A percentile compares a stretch with the other conserved stretches of the same genome.
These are phyloP conservation scores for Pterois miles DNA, from an alignment of 2,797 vertebrate species.

Conservation along the genomic window DNA sequence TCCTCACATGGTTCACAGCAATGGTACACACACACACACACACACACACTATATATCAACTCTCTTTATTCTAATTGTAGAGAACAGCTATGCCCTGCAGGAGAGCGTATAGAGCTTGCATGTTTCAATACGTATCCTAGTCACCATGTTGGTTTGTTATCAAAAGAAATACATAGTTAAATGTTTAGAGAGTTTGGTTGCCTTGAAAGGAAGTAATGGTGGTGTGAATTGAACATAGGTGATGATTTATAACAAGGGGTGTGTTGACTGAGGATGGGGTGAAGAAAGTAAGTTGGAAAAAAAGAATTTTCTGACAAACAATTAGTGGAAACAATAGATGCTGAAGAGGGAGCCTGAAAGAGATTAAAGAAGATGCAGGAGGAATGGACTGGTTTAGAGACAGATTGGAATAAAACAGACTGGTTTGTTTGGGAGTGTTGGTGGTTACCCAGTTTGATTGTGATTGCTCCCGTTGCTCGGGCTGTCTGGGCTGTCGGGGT, in stretches of 20 bases:
- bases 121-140: neutral
- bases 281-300: neutral
- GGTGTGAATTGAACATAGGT: neutral
- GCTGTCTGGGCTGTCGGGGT: constrained; percentile 57
- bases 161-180: neutral
- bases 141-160: neutral
- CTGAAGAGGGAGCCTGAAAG: neutral
- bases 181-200: neutral
- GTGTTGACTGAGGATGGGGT: neutral
- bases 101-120: neutral
- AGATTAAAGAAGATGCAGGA: neutral
- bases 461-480: constrained; percentile 46
- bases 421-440: constrained; percentile 26
- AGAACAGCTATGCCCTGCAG: neutral
- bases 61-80: constrained; percentile 23
- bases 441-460: constrained; percentile 40
- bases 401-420: neutral
- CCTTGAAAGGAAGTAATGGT: neutral
- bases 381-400: neutral
- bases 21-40: constrained; percentile 4
- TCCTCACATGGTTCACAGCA: constrained; percentile 44
- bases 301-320: neutral
- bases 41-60: constrained; percentile 25
- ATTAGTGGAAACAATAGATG: neutral
- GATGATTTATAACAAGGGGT: neutral